Conservation (phyloP, 1,140 invertebrate genomes). For the Panulirus ornatus region DNA sequence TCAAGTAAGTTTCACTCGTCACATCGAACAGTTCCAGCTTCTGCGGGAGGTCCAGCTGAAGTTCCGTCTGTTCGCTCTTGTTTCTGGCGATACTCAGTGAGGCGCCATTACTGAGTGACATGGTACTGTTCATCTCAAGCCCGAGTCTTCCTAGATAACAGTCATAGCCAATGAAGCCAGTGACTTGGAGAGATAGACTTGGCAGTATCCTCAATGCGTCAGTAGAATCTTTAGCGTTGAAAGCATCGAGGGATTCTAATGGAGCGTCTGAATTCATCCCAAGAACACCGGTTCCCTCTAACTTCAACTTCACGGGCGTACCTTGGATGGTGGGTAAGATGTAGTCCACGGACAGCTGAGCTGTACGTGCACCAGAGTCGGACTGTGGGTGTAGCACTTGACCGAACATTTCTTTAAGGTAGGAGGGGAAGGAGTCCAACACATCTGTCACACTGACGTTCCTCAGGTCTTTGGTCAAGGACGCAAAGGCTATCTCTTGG, state of each 20-base stretch:
- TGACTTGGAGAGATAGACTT: conserved; percentile 24
- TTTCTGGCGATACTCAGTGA: background rate
- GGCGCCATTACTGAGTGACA: conserved; percentile 23
- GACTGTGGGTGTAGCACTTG: background rate
- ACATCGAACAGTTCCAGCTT: conserved; percentile 49
- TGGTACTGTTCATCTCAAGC: conserved; percentile 24
- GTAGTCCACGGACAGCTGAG: conserved; percentile 22
- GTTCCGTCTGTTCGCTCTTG: background rate
- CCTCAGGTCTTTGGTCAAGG: conserved; percentile 22
- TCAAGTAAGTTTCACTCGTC: conserved; percentile 22
- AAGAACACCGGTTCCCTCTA: background rate
- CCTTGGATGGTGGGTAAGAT: conserved; percentile 56
- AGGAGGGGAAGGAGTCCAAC: background rate
- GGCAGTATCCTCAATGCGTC: conserved; percentile 20
- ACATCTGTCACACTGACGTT: background rate
- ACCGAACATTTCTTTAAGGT: background rate
- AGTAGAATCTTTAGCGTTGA: background rate
- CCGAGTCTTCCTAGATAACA: conserved; percentile 11
- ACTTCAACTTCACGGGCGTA: conserved; percentile 36
- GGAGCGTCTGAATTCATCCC: conserved; percentile 19
- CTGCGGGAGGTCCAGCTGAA: conserved; percentile 46
- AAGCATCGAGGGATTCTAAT: background rate
- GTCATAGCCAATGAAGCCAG: conserved; percentile 50
- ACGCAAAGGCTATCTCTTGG: conserved; percentile 49
- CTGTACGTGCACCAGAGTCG: background rate